Conservation (phyloP, 2,888 invertebrate species). For the Agriopis aurantiaria region DNA sequence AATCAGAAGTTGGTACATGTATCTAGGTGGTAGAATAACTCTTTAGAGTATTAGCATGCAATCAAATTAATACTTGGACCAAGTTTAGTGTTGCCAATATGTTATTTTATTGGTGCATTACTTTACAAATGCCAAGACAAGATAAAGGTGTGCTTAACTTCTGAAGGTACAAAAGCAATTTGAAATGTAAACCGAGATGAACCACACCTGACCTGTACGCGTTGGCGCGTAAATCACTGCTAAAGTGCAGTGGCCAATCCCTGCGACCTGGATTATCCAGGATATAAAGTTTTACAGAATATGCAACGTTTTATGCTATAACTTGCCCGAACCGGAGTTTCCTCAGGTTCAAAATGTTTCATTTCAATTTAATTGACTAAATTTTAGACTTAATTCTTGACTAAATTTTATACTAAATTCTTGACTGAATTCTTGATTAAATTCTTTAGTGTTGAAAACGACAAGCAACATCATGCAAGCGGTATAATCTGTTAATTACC, state of each 20-base stretch:
- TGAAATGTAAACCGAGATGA: slow-evolving; percentile 13
- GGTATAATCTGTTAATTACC: no score
- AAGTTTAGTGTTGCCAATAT: no score
- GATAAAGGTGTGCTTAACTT: slow-evolving; percentile 12
- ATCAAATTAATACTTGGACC: background rate
- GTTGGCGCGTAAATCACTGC: slow-evolving; percentile 10
- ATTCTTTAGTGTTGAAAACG: no score
- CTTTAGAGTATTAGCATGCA: background rate
- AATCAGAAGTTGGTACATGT: background rate
- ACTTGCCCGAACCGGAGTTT: no score
- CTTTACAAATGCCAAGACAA: slow-evolving; percentile 10
- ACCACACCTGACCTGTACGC: slow-evolving; percentile 15
- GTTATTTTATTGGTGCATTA: slow-evolving; percentile 6
- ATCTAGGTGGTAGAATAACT: background rate
- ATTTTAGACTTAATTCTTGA: no score
- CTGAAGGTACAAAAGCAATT: slow-evolving; percentile 8
- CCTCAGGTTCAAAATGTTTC: no score
- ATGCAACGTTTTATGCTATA: background rate
- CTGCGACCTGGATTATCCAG: slow-evolving; percentile 5
- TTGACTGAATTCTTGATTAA: no score
- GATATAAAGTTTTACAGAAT: background rate
- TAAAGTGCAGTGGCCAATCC: slow-evolving; percentile 22
- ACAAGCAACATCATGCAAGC: no score
- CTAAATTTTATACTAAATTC: no score
- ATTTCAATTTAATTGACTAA: no score